phyloP scores from a whole-genome alignment of 2,888 invertebrate genomes.

The Ormyrus thymus region DNA sequence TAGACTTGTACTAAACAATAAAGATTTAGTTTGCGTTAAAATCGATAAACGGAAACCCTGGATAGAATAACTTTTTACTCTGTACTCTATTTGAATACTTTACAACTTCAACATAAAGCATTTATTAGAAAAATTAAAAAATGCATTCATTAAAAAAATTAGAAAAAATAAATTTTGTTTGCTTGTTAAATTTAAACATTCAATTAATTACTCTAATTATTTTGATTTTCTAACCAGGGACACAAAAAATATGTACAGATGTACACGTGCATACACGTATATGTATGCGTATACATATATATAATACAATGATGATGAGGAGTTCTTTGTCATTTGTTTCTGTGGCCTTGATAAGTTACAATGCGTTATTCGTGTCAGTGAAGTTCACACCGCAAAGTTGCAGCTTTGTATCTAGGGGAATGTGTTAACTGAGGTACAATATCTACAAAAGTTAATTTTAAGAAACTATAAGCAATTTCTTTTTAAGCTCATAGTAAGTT shows the following conservation, averaged over 20 bases:
- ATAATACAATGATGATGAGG: slow-evolving; percentile 22
- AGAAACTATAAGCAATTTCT: slow-evolving; percentile 28
- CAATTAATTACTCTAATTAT: background rate
- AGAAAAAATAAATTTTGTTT: background rate
- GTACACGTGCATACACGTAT: too few relatives aligned
- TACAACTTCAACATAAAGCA: background rate
- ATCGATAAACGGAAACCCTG: slow-evolving; percentile 25
- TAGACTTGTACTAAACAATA: slow-evolving; percentile 27
- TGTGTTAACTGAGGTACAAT: slow-evolving; percentile 36
- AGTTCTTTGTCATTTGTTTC: slow-evolving; percentile 28
- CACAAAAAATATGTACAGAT: background rate
- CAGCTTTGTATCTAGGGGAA: slow-evolving; percentile 40
- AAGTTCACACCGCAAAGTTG: slow-evolving; percentile 44
- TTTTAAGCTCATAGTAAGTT: slow-evolving; percentile 1
- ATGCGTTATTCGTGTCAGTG: slow-evolving; percentile 46
- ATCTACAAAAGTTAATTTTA: slow-evolving; percentile 39
- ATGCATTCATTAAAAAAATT: background rate
- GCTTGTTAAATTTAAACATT: background rate
- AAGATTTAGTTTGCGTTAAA: slow-evolving; percentile 39
- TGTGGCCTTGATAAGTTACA: slow-evolving; percentile 28
- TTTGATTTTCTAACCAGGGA: slow-evolving; percentile 41
- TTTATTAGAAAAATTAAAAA: background rate
- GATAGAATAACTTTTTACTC: slow-evolving; percentile 30
- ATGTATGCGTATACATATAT: too few relatives aligned
- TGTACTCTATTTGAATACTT: background rate